Base-by-base conservation (phyloP, 2,113 vertebrate genomes). In the Apteryx mantelli region DNA sequence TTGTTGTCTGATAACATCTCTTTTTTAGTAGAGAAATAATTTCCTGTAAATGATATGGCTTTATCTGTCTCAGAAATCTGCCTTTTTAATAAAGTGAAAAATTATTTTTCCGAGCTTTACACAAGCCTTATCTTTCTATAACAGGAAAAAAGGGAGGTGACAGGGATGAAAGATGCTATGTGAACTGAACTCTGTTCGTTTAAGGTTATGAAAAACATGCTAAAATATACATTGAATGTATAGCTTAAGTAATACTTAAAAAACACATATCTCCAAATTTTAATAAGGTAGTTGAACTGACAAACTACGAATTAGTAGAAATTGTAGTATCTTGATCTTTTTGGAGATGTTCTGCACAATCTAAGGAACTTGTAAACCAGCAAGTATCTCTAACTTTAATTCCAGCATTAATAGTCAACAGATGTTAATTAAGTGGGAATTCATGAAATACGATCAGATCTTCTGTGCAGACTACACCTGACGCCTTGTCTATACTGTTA, bases 21-120 rank as follows among this genome's bases (percentile, higher is more conserved):
- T 83, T 66, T 84, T 89, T 93, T 66, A 77, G 80, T 28, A 93
- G 82, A 91, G 82, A 74, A 95, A 89, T 94, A 1, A 93, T 73
- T 95, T 97, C 88, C 93, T 92, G 91, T 92, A 85, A 95, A 89
- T 87, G 83, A 50, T 50, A 73, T 20, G 42, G 36, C 71, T 91
- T 94, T 96, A 93, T 75, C 28, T 75, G 2, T 87, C 74, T 76
- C 38, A 28, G 83, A 94, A 87, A 92, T 92, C 88, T 74, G 78
- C 40, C 15, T 6, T 69, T 92, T 96, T 92, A 89, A 92, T 93
- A 77, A 87, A 87, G 70, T 56, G 44, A 84, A 91, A 96, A 87
- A 93, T 73, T 79, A 55, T 92, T 93, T 93, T 97, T 69, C 83
- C 74, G 73, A 88, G 76, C 80, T 91, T 88, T 75, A 63, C 25